Conservation (phyloP, 2,113 vertebrate genomes). For the Tiliqua scincoides region DNA sequence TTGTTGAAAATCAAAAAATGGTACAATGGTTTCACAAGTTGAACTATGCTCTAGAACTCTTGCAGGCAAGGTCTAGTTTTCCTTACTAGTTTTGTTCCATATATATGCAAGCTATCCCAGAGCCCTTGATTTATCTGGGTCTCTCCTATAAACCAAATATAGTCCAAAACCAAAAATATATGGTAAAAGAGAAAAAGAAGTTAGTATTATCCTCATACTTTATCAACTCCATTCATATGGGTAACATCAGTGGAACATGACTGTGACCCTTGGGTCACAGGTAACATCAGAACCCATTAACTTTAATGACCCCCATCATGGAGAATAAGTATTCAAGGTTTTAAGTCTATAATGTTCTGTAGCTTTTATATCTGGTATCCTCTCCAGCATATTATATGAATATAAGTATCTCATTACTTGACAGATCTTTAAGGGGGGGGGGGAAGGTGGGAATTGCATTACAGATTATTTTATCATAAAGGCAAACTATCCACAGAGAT, state of each 20-base stretch:
- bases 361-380: not conserved
- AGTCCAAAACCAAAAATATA: not conserved
- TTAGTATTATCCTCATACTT: not conserved
- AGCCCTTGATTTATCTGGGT: not conserved
- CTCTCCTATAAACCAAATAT: not conserved
- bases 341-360: not conserved
- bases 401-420: not conserved
- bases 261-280: no score
- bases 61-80: not conserved
- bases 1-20: no score
- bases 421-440: not conserved
- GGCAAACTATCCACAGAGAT: no score
- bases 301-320: not conserved
- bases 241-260: not conserved
- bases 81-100: not conserved
- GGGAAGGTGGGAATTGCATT: not conserved
- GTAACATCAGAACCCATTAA: not conserved
- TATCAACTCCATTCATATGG: not conserved
- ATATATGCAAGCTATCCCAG: not conserved
- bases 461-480: slow-evolving; percentile 1
- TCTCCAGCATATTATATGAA: not conserved
- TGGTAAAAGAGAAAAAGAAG: not conserved
- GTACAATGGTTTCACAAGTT: not conserved
- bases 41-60: not conserved
- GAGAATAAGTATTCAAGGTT: not conserved